These are phyloP conservation scores for Colletes latitarsis DNA, from an alignment of 1,140 invertebrate species.

Conservation along the genomic window DNA sequence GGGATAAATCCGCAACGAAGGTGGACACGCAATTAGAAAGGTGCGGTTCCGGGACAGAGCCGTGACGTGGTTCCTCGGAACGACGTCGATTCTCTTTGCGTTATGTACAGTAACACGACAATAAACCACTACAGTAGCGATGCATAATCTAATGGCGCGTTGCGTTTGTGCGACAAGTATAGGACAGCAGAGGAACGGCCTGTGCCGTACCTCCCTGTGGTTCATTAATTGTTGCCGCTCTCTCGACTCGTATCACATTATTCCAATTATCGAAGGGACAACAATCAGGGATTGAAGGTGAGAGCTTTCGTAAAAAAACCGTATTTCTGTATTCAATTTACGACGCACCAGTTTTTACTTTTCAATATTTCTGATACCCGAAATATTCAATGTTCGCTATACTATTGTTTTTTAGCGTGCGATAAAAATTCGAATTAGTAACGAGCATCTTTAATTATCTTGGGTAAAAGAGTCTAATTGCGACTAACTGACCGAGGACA, in stretches of 20 bases:
- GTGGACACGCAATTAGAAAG: conserved; percentile 8
- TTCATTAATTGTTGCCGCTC: conserved; percentile 31
- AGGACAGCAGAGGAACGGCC: conserved; percentile 29
- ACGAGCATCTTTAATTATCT: no score
- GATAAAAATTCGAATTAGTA: no score
- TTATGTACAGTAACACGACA: conserved; percentile 43
- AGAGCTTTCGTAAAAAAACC: not conserved
- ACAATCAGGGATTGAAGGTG: not conserved
- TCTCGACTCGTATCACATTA: not conserved
- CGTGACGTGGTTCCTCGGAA: conserved; percentile 26
- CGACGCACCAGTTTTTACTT: no score
- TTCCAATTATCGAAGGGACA: not conserved
- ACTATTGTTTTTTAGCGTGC: no score
- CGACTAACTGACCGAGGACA: no score
- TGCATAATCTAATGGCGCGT: conserved; percentile 60
- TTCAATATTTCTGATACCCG: no score
- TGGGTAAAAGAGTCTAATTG: no score
- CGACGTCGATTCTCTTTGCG: conserved; percentile 22
- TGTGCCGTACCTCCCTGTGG: conserved; percentile 7
- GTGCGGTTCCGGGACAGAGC: not conserved
- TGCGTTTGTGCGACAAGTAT: conserved; percentile 24
- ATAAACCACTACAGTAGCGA: conserved; percentile 52
- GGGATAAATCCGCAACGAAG: not conserved
- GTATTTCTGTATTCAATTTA: no score
- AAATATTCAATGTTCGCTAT: no score